These are phyloP conservation scores for Lacanobia wlatinum DNA, from an alignment of 2,888 invertebrate species.

Conservation along the genomic window DNA sequence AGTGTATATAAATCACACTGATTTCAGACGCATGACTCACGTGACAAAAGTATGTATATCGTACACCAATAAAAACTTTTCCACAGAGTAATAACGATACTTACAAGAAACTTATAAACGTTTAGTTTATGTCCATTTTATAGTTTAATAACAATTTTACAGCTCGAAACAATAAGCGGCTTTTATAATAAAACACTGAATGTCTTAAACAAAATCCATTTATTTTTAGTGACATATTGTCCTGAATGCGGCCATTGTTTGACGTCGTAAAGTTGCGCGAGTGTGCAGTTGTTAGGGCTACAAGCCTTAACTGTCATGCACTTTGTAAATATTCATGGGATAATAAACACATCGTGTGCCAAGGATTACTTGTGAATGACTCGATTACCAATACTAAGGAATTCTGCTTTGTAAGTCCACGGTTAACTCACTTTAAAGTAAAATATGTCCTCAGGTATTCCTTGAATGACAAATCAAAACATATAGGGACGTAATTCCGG, in stretches of 20 bases:
- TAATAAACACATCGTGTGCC: constrained; percentile 57
- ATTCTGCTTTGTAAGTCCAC: constrained; percentile 36
- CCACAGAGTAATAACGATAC: constrained; percentile 55
- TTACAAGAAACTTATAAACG: constrained; percentile 56
- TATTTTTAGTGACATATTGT: constrained; percentile 83
- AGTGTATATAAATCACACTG: neutral
- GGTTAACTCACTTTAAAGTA: constrained; percentile 13
- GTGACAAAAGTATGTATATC: constrained; percentile 12
- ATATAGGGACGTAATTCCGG: constrained; percentile 27
- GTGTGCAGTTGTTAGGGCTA: constrained; percentile 74
- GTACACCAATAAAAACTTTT: constrained; percentile 10
- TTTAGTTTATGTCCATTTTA: constrained; percentile 58
- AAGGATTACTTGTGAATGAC: constrained; percentile 47
- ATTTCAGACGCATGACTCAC: neutral
- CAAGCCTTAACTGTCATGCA: constrained; percentile 53
- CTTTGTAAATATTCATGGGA: constrained; percentile 62
- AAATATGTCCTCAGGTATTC: constrained; percentile 36
- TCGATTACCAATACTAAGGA: constrained; percentile 44
- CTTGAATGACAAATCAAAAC: constrained; percentile 55
- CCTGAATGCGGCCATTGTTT: constrained; percentile 82
- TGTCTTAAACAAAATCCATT: constrained; percentile 74
- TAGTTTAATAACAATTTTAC: constrained; percentile 65
- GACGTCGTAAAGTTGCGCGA: constrained; percentile 72
- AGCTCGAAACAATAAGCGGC: constrained; percentile 66
- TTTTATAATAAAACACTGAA: constrained; percentile 68